Evolutionary conservation across 1,140 invertebrate genomes (phyloP).

Genomic region (Wiebesia pumilae): DNA sequence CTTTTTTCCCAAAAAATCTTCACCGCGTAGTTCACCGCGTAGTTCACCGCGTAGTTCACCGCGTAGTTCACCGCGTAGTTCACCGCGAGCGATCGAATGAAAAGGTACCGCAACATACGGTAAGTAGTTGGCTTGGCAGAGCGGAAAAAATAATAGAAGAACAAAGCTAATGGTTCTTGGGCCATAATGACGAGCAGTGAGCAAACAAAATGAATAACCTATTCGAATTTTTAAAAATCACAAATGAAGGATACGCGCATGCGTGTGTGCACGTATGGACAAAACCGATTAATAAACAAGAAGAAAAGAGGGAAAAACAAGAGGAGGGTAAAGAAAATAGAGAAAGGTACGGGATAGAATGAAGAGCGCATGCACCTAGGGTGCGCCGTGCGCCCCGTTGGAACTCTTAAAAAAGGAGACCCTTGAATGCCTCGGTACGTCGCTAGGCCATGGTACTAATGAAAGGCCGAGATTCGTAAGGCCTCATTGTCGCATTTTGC

Average conservation of each 20-base stretch:
- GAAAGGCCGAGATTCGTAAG: constrained; percentile 37
- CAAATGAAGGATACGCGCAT: background rate
- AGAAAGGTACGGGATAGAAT: background rate
- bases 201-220: background rate
- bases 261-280: no score
- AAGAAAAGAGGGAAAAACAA: background rate
- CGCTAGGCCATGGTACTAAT: background rate
- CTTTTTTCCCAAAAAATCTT: no score
- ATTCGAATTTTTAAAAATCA: background rate
- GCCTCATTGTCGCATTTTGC: constrained; percentile 29
- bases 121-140: background rate
- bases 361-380: background rate
- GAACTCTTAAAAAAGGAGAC: constrained; percentile 21
- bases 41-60: no score
- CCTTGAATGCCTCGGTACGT: constrained; percentile 6
- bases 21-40: no score
- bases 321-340: background rate
- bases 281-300: constrained; percentile 14
- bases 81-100: background rate
- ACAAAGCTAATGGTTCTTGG: background rate
- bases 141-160: background rate
- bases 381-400: constrained; percentile 9
- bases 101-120: background rate
- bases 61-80: no score
- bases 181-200: background rate